Base-by-base conservation (phyloP, 2,888 invertebrate species). In the Eristalis arbustorum region DNA sequence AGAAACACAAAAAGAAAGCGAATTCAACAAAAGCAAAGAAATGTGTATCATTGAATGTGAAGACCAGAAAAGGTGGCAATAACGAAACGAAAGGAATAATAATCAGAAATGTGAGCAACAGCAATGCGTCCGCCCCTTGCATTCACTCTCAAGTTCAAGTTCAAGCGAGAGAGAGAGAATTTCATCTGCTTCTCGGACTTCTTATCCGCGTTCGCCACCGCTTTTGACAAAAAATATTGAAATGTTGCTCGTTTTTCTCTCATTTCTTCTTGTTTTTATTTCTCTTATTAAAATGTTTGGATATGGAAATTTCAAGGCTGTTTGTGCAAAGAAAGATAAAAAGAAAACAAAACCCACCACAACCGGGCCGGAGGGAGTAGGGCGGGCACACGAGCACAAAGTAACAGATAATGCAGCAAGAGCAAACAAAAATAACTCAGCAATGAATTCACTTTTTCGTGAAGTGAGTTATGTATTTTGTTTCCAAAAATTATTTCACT, bases 81-180 rank as follows among this genome's bases (percentile, higher is more conserved):
- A 49, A 49, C 42, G 31, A 6, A 28, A 68, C n/a, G 28, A 37
- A 57, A 56, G 6, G 42, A 62, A 34, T 22, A 61, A 63, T 40
- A 68, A 64, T 40, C 69, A 34, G 34, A 71, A 62, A 67, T 62
- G 63, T 67, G 72, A 68, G 67, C n/a, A 64, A 69, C 42, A 67
- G 67, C n/a, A 64, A 25, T 25, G 64, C 42, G 56, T 34, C 63
- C 63, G 61, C 69, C 71, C 66, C 75, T 83, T 79, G 83, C 78
- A 78, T 87, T 90, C 88, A 88, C 88, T 90, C 90, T 90, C 91
- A 91, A 91, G 91, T 91, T 91, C 91, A 91, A 91, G 91, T 91
- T 91, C 91, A 91, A 91, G 90, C 91, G 91, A 91, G 90, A 91
- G 90, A 91, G 91, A 91, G 90, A 91, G 91, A 91, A 90, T 91